These are phyloP conservation scores for Nesidiocoris tenuis DNA, from an alignment of 2,888 invertebrate genomes.

Conservation along the genomic window DNA sequence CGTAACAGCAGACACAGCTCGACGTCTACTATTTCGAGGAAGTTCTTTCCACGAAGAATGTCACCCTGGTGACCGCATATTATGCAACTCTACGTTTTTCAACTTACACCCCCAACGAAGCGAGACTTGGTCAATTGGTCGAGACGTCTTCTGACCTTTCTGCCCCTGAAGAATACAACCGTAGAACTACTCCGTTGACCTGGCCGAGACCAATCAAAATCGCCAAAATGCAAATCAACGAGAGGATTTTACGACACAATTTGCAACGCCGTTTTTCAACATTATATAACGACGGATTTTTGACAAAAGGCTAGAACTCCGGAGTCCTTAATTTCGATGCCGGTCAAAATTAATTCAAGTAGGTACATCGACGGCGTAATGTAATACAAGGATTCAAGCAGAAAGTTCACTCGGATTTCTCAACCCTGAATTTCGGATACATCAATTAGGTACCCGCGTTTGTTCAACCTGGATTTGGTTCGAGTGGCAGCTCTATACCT, in stretches of 20 bases:
- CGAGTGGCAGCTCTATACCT: too few relatives aligned
- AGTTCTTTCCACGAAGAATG: constrained; percentile 29
- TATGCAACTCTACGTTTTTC: neutral
- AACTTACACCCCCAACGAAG: neutral
- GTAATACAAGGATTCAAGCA: too few relatives aligned
- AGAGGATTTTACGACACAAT: neutral
- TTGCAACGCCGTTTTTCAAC: neutral
- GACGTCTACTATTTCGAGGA: constrained; percentile 22
- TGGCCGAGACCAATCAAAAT: neutral
- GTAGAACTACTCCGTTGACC: neutral
- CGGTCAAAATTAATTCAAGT: too few relatives aligned
- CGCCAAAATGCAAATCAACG: neutral
- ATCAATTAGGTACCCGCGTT: too few relatives aligned
- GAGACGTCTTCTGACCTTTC: neutral
- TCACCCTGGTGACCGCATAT: constrained; percentile 28
- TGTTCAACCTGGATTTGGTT: too few relatives aligned
- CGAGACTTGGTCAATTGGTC: neutral
- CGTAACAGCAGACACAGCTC: neutral
- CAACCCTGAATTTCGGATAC: too few relatives aligned
- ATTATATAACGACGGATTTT: too few relatives aligned
- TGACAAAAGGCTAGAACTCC: too few relatives aligned
- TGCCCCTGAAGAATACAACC: neutral
- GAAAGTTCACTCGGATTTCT: too few relatives aligned
- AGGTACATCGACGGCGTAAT: too few relatives aligned
- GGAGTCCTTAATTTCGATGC: too few relatives aligned